These are phyloP conservation scores for Phyllostomus hastatus DNA, from an alignment of 2,113 vertebrate species.

Conservation along the genomic window DNA sequence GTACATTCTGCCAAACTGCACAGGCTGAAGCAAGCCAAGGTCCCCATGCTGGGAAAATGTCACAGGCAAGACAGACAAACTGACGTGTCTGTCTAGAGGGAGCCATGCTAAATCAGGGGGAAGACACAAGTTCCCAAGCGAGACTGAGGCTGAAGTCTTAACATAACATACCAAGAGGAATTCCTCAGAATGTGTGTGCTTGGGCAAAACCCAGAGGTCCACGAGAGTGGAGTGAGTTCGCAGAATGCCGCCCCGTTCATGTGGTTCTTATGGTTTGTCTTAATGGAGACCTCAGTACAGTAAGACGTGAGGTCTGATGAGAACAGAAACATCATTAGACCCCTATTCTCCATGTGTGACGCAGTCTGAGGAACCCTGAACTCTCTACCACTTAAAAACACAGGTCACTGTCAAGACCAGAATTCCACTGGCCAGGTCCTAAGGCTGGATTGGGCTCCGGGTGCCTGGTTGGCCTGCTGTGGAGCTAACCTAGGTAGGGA, in stretches of 20 bases:
- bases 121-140: background rate
- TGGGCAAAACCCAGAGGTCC: accelerated
- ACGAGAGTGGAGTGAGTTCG: background rate
- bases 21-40: background rate
- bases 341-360: background rate
- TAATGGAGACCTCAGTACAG: background rate
- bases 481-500: background rate
- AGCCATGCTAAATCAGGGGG: accelerated
- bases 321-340: background rate
- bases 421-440: background rate
- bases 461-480: background rate
- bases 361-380: background rate
- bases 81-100: background rate
- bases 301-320: background rate
- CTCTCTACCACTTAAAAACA: background rate
- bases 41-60: background rate
- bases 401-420: background rate
- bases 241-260: background rate
- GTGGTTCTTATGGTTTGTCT: background rate
- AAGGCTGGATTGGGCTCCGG: background rate
- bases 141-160: background rate
- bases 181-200: accelerated
- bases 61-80: background rate
- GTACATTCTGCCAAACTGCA: slow-evolving; percentile 14
- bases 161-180: background rate